Evolutionary conservation across 2,888 invertebrate species (phyloP), one percentile per base, ranked within the genome.

Genomic region (Molorchus minor): DNA sequence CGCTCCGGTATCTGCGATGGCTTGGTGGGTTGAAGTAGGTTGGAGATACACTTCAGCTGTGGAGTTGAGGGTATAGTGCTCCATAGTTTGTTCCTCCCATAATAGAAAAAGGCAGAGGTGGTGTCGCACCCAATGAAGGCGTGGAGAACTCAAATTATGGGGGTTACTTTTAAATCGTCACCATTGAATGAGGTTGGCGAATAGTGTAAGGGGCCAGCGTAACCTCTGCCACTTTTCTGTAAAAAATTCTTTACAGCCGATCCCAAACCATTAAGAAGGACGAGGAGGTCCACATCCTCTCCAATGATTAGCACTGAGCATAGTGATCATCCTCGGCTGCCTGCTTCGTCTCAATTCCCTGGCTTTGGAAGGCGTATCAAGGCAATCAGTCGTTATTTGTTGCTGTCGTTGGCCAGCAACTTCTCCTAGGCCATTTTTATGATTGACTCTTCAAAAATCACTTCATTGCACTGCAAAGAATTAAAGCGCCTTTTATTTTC

Each of bases 81-180:
- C 13, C 38, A 38, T 5, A 38, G 16, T 30, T 46, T 30, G 2
- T 30, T 46, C 29, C 30, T 46, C 8, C 46, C 33, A 10, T 46
- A 16, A 8, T n/a, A 46, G 29, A 46, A 46, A 15, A 46, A 30
- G 29, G 46, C 46, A 46, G 46, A 46, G 16, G 33, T 46, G n/a
- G 46, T 46, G 29, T 46, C 30, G 15, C 46, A 46, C 29, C 46
- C 30, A 30, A n/a, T 30, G 16, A 25, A 13, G 3, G 46, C 46
- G 30, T 46, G 46, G 17, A 46, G 29, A 13, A 46, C n/a, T n/a
- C n/a, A n/a, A n/a, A n/a, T n/a, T n/a, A n/a, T n/a, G n/a, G n/a
- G n/a, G n/a, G n/a, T n/a, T n/a, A n/a, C n/a, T n/a, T n/a, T n/a
- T n/a, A 46, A 5, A 30, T 46, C 46, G 5, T 30, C 46, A 30